Conservation (phyloP, 35 echinoderm and acorn worm species). For the Hemicentrotus pulcherrimus region DNA sequence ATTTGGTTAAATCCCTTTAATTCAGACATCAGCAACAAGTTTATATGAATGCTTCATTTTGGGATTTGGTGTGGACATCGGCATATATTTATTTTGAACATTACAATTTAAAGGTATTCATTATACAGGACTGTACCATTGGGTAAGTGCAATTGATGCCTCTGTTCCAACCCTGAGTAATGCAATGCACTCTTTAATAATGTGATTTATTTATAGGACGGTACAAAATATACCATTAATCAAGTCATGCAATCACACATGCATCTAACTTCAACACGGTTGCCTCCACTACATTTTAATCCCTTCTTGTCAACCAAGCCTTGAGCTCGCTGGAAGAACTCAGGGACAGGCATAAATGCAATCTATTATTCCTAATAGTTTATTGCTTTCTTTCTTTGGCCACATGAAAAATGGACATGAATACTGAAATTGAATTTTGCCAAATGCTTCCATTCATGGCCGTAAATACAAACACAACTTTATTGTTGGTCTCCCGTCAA, state of each 20-base stretch:
- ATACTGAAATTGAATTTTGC: not conserved
- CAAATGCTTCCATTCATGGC: not conserved
- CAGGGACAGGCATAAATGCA: conserved; percentile 9
- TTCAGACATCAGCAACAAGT: no score
- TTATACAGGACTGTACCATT: no score
- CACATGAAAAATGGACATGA: conserved; percentile 19
- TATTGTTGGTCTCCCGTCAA: not conserved
- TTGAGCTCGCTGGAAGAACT: not conserved
- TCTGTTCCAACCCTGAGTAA: no score
- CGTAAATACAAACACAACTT: not conserved
- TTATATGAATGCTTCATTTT: no score
- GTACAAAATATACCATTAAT: not conserved
- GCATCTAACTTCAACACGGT: not conserved
- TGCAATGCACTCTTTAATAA: no score
- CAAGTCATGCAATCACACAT: not conserved
- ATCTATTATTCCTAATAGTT: not conserved
- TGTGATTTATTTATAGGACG: not conserved
- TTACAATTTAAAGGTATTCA: no score
- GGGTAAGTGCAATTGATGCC: no score
- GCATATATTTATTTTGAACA: no score
- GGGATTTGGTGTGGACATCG: no score
- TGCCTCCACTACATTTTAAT: not conserved
- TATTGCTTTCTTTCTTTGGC: not conserved
- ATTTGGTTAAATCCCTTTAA: no score
- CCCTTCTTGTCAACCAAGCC: not conserved